Conservation (phyloP, 2,113 vertebrate species). For the Fukomys damarensis region DNA sequence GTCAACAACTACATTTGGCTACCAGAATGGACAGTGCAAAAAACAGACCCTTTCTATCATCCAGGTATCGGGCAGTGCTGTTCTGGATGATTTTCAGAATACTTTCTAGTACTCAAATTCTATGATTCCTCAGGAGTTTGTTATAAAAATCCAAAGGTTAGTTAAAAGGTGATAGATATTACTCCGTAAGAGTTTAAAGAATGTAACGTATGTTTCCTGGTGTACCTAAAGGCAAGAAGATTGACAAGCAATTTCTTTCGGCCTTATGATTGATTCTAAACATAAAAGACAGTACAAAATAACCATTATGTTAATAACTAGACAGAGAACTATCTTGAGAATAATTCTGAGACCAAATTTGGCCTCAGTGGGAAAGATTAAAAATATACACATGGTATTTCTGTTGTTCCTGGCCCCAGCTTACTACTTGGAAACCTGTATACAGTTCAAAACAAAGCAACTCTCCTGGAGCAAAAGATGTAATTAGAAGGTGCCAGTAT, state of each 20-base stretch:
- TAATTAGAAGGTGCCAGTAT: neutral
- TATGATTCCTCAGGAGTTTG: neutral
- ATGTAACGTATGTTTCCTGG: neutral
- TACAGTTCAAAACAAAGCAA: slow-evolving; percentile 16
- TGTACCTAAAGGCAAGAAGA: neutral
- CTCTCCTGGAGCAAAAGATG: neutral
- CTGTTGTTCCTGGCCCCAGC: neutral
- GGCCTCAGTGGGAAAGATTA: slow-evolving; percentile 6
- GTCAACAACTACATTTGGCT: neutral
- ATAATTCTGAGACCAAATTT: neutral
- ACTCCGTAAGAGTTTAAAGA: neutral
- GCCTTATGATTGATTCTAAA: neutral
- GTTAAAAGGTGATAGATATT: neutral
- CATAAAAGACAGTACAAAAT: neutral
- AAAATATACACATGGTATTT: neutral
- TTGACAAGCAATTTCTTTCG: neutral
- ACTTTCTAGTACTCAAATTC: neutral
- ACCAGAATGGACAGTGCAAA: neutral
- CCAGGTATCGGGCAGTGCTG: neutral
- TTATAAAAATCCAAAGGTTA: neutral
- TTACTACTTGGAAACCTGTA: slow-evolving; percentile 17
- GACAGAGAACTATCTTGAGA: slow-evolving; percentile 46
- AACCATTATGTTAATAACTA: neutral
- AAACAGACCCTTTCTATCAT: neutral
- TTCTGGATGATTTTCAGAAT: neutral